phyloP scores from a whole-genome alignment of 2,797 vertebrate species.

The Staurois parvus region DNA sequence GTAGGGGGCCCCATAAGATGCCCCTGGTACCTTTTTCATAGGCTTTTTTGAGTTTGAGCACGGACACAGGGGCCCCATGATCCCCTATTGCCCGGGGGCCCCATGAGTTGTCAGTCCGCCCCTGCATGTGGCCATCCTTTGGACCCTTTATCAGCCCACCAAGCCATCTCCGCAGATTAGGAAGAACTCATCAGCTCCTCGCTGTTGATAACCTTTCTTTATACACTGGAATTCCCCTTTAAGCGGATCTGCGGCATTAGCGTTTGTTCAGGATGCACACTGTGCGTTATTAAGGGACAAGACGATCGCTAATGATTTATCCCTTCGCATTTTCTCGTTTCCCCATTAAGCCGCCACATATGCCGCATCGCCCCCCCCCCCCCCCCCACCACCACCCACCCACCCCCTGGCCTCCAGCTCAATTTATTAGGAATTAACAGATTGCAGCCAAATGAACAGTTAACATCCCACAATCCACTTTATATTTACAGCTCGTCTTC shows the following conservation, averaged over 20 bases:
- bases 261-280: constrained; percentile 34
- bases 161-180: too few relatives aligned
- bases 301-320: constrained; percentile 45
- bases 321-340: constrained; percentile 19
- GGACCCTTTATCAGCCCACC: too few relatives aligned
- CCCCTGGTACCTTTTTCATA: too few relatives aligned
- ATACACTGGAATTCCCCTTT: background rate
- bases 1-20: too few relatives aligned
- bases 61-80: too few relatives aligned
- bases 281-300: constrained; percentile 32
- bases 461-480: constrained; percentile 4
- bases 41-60: too few relatives aligned
- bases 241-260: background rate
- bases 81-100: too few relatives aligned
- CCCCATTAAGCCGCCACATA: constrained; percentile 42
- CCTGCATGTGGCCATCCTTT: too few relatives aligned
- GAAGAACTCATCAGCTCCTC: too few relatives aligned
- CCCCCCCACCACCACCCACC: background rate
- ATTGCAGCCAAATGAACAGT: constrained; percentile 54
- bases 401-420: constrained; percentile 16
- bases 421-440: constrained; percentile 59
- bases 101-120: too few relatives aligned
- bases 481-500: constrained; percentile 54
- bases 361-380: background rate
- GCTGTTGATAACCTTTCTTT: too few relatives aligned